These are phyloP conservation scores for Oceanodroma tethys DNA, from an alignment of 2,113 vertebrate genomes.

Conservation along the genomic window DNA sequence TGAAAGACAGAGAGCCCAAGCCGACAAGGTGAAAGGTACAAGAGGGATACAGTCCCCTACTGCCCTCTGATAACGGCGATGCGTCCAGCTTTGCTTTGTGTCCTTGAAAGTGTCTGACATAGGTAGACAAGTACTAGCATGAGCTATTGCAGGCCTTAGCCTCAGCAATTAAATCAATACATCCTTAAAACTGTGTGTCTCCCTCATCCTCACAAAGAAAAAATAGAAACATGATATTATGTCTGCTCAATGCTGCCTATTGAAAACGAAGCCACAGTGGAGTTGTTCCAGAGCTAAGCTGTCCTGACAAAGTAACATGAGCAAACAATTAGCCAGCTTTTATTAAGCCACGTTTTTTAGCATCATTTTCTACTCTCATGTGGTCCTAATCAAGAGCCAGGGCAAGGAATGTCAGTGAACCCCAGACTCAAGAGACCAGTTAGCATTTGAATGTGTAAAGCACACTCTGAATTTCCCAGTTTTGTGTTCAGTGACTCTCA, in stretches of 20 bases:
- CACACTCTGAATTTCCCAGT: not conserved
- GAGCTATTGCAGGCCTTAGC: not conserved
- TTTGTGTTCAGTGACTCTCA: not conserved
- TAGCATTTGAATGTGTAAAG: not conserved
- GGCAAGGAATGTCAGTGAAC: not conserved
- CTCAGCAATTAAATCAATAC: not conserved
- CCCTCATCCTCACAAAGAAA: not conserved
- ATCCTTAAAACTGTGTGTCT: not conserved
- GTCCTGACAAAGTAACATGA: not conserved
- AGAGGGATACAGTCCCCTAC: not conserved
- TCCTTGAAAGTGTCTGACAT: not conserved
- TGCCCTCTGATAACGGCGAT: not conserved
- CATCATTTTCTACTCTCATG: not conserved
- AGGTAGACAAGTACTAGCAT: not conserved
- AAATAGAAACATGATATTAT: not conserved
- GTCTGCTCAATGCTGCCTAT: not conserved
- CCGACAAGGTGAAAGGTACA: not conserved
- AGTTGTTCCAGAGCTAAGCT: not conserved
- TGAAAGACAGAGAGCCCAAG: not conserved
- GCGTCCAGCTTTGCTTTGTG: not conserved
- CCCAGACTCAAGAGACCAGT: not conserved
- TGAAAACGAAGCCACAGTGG: not conserved
- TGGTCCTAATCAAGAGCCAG: not conserved
- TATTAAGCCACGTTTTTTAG: not conserved
- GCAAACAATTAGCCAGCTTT: conserved; percentile 8